Conservation (phyloP, 2,113 vertebrate genomes). For the Lophotis ruficrista region DNA sequence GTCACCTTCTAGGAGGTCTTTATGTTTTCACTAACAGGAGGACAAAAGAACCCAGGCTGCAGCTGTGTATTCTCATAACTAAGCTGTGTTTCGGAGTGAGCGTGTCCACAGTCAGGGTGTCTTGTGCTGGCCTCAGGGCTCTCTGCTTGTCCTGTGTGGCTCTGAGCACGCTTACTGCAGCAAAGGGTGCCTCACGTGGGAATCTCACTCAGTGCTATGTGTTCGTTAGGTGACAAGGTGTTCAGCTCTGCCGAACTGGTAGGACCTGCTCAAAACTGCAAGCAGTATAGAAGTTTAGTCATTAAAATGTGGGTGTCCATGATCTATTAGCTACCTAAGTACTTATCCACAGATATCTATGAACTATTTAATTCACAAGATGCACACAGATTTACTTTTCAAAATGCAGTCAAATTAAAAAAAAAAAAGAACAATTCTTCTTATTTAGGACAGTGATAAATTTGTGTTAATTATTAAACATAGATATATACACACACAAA, state of each 20-base stretch:
- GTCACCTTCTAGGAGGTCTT: neutral
- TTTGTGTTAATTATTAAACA: neutral
- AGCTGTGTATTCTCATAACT: neutral
- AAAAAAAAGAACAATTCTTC: neutral
- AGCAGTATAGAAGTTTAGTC: neutral
- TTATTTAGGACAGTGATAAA: neutral
- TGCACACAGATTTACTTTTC: neutral
- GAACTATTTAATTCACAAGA: neutral
- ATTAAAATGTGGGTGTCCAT: neutral
- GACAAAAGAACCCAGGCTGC: neutral
- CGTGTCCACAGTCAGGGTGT: accelerated
- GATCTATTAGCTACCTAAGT: neutral
- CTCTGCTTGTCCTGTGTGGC: neutral
- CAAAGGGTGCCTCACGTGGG: neutral
- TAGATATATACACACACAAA: neutral
- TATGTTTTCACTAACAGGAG: neutral
- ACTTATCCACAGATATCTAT: neutral
- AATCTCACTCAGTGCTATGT: accelerated
- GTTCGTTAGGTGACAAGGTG: neutral
- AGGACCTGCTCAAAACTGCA: neutral
- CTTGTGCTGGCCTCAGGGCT: neutral
- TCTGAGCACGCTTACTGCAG: neutral
- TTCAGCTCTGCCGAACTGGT: neutral
- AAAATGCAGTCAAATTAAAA: neutral
- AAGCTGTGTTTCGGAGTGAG: neutral